Conservation (phyloP, 1,140 invertebrate genomes). For the Penaeus vannamei region DNA sequence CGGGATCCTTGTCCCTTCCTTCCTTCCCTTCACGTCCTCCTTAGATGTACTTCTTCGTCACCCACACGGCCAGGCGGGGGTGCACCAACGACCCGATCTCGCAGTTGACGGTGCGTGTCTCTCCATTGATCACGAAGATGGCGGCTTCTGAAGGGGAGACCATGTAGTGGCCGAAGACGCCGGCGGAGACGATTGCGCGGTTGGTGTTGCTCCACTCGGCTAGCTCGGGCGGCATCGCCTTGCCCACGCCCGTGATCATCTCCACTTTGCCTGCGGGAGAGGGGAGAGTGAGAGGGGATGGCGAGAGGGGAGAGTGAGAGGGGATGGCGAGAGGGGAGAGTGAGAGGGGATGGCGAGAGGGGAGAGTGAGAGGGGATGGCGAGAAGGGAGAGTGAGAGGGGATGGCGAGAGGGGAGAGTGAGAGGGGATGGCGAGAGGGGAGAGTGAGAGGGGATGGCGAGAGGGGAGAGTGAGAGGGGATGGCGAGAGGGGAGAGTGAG, state of each 20-base stretch:
- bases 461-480: no score
- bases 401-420: no score
- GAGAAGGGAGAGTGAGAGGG: no score
- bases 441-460: no score
- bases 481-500: no score
- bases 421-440: no score
- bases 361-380: no score
- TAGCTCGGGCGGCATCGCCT: slow-evolving; percentile 75
- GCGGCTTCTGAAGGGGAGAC: slow-evolving; percentile 82
- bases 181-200: slow-evolving; percentile 80
- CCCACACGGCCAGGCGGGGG: slow-evolving; percentile 80
- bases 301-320: neutral
- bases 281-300: neutral
- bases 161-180: slow-evolving; percentile 83
- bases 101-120: slow-evolving; percentile 83
- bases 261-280: slow-evolving; percentile 80
- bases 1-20: no score
- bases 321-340: no score
- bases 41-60: slow-evolving; percentile 69
- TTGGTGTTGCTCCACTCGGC: slow-evolving; percentile 81
- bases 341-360: no score
- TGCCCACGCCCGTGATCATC: slow-evolving; percentile 83
- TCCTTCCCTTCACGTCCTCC: neutral
- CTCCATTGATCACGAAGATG: slow-evolving; percentile 82
- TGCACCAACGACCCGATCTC: slow-evolving; percentile 81